These are phyloP conservation scores for Spheniscus mendiculus DNA, from an alignment of 2,113 vertebrate species.

Conservation along the genomic window DNA sequence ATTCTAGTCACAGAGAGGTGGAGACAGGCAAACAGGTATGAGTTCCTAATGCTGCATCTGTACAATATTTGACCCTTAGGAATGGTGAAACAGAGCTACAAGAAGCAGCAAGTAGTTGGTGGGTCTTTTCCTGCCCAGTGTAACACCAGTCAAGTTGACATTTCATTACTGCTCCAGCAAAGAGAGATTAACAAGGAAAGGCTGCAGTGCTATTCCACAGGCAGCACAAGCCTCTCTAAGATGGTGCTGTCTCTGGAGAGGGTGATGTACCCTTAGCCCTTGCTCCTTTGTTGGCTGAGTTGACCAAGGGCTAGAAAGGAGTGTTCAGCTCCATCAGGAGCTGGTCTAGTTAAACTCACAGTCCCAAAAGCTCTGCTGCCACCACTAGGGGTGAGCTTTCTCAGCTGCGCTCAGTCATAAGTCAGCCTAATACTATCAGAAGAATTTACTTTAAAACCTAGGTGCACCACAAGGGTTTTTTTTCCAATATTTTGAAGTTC, in stretches of 20 bases:
- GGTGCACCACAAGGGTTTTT: neutral
- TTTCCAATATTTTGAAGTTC: neutral
- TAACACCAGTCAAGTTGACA: neutral
- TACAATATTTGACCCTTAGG: neutral
- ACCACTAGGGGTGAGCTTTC: neutral
- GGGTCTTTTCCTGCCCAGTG: neutral
- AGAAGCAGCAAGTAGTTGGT: rapidly evolving
- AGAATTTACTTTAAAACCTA: neutral
- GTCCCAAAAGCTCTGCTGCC: neutral
- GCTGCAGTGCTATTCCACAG: rapidly evolving
- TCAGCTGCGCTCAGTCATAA: neutral
- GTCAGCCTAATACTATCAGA: neutral
- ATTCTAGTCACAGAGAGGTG: neutral
- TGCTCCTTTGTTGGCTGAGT: neutral
- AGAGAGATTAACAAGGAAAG: neutral
- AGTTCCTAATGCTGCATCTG: neutral
- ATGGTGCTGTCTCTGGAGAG: neutral
- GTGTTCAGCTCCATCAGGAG: neutral
- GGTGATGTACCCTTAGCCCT: neutral
- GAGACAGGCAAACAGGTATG: neutral
- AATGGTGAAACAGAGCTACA: neutral
- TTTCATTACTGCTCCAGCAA: neutral
- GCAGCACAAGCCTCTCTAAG: neutral
- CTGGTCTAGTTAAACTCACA: neutral
- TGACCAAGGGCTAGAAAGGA: neutral